Conservation (phyloP, 2,888 invertebrate genomes). For the Miltochrista miniata region DNA sequence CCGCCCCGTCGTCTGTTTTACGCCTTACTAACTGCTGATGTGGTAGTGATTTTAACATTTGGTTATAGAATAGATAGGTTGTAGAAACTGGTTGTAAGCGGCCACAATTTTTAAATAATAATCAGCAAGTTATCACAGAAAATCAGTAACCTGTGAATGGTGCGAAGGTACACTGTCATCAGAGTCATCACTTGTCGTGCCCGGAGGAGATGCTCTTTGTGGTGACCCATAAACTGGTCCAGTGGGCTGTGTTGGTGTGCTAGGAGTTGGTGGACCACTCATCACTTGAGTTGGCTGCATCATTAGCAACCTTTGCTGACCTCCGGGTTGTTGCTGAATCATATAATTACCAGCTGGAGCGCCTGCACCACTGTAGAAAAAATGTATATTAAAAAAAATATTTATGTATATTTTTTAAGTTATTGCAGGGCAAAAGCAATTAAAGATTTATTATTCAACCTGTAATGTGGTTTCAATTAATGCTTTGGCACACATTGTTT, state of each 20-base stretch:
- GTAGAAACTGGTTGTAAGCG: too few relatives aligned
- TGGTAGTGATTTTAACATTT: too few relatives aligned
- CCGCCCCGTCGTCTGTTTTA: too few relatives aligned
- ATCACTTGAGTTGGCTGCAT: conserved; percentile 81
- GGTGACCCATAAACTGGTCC: conserved; percentile 82
- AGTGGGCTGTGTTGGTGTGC: conserved; percentile 66
- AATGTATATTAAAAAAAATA: conserved; percentile 1
- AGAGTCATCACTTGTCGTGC: conserved; percentile 93
- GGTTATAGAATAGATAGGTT: too few relatives aligned
- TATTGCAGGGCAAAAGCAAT: not conserved
- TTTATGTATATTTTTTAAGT: not conserved
- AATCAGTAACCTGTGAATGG: conserved; percentile 71
- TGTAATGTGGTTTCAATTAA: conserved; percentile 15
- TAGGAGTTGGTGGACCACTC: conserved; percentile 74
- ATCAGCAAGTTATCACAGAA: too few relatives aligned
- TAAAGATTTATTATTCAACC: not conserved
- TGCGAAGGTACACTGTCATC: conserved; percentile 91
- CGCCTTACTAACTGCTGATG: too few relatives aligned
- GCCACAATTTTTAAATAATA: too few relatives aligned
- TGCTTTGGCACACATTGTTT: conserved; percentile 13
- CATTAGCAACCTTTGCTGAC: conserved; percentile 80
- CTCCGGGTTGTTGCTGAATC: conserved; percentile 84
- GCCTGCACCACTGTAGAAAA: conserved; percentile 66
- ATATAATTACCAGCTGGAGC: conserved; percentile 85
- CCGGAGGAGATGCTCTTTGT: conserved; percentile 86